A percentile compares a stretch with the other conserved stretches of the same genome.
phyloP scores from a whole-genome alignment of 2,113 vertebrate species.

The Suncus etruscus region DNA sequence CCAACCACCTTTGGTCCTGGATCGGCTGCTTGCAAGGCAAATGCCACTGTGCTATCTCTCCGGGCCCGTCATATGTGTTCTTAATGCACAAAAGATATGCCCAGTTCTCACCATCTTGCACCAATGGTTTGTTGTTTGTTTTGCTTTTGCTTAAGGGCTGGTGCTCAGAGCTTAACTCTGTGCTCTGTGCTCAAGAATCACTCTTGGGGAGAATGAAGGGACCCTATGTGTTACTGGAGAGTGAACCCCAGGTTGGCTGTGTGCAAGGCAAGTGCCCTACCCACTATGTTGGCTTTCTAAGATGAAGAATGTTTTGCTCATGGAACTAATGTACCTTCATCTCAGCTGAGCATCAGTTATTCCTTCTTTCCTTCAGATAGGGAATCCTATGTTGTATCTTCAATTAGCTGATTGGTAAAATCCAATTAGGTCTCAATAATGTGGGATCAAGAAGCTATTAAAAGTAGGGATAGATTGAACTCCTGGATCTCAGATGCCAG shows the following conservation, averaged over 20 bases:
- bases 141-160: too few species aligned
- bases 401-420: neutral
- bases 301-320: constrained; percentile 57
- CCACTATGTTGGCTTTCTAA: constrained; percentile 18
- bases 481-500: too few species aligned
- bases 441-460: neutral
- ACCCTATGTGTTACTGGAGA: too few species aligned
- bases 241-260: too few species aligned
- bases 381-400: neutral
- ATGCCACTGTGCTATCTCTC: too few species aligned
- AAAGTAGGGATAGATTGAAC: neutral
- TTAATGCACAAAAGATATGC: neutral
- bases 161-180: too few species aligned
- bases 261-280: too few species aligned
- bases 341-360: neutral
- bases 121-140: neutral
- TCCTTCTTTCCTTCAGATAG: neutral
- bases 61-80: too few species aligned
- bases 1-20: too few species aligned
- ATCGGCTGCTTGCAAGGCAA: too few species aligned
- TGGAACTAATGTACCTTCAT: neutral
- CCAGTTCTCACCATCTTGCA: constrained; percentile 17
- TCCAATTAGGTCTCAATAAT: neutral
- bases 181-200: too few species aligned
- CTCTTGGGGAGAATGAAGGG: too few species aligned